Percentiles rank a stretch among this genome's conserved stretches.
Conservation (phyloP, 37 sponge, comb jelly and placozoan species). For the Crambe crambe region DNA sequence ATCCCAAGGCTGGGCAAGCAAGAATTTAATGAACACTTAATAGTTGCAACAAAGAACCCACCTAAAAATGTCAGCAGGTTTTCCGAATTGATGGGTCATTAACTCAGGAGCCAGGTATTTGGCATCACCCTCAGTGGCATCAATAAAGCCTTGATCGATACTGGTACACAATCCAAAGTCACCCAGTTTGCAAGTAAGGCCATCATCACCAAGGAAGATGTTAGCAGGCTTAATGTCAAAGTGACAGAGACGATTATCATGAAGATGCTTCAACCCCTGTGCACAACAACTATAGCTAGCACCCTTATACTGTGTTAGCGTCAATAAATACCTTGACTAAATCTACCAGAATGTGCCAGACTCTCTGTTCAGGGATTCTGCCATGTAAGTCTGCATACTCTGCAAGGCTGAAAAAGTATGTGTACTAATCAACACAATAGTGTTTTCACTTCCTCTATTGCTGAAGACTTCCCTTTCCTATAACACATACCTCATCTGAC, state of each 20-base stretch:
- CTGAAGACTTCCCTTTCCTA: too few species aligned
- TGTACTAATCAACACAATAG: too few species aligned
- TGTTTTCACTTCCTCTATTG: too few species aligned
- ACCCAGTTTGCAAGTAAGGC: conserved; percentile 72
- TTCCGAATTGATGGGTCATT: conserved; percentile 69
- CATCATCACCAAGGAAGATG: conserved; percentile 69
- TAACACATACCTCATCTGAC: conserved; percentile 70
- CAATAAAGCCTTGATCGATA: conserved; percentile 27
- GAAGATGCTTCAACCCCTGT: conserved; percentile 87
- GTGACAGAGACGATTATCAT: conserved; percentile 78
- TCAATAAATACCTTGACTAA: conserved; percentile 36
- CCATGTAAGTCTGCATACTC: conserved; percentile 77
- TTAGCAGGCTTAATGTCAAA: conserved; percentile 95
- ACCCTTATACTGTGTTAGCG: neutral
- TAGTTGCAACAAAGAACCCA: neutral
- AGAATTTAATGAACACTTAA: too few species aligned
- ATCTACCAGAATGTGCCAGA: conserved; percentile 57
- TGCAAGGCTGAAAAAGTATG: conserved; percentile 30
- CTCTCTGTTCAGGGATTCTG: conserved; percentile 30
- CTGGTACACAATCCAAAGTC: conserved; percentile 83
- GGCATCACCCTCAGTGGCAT: conserved; percentile 83
- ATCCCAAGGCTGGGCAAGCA: conserved; percentile 84
- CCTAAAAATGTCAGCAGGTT: conserved; percentile 87
- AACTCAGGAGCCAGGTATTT: conserved; percentile 90
- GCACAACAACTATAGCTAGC: neutral